phyloP scores from a whole-genome alignment of 2,888 invertebrate genomes.

The Oscheius myriophilus region DNA sequence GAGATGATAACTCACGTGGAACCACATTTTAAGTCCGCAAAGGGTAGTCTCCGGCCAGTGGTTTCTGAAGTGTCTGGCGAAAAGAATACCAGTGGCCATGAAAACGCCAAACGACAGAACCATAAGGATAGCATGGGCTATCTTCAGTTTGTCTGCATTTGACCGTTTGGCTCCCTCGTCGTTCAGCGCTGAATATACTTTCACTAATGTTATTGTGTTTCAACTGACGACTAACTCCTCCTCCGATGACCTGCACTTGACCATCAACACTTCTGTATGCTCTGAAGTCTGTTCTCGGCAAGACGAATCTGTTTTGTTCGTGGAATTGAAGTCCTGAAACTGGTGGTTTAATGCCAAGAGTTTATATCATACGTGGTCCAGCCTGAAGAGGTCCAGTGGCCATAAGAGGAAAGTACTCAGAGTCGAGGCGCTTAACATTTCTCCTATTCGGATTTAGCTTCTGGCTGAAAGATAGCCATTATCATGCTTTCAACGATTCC shows the following conservation, averaged over 20 bases:
- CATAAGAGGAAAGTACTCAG: conserved; percentile 13
- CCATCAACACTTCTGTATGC: conserved; percentile 24
- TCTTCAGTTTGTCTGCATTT: conserved; percentile 30
- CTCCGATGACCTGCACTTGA: conserved; percentile 9
- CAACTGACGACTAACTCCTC: background rate
- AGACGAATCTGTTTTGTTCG: conserved; percentile 24
- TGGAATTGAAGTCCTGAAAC: conserved; percentile 33
- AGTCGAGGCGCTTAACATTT: conserved; percentile 26
- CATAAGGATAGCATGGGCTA: conserved; percentile 49
- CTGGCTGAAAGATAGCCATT: conserved; percentile 28
- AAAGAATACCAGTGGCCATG: conserved; percentile 49
- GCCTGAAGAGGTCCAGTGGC: conserved; percentile 28
- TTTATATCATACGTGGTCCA: background rate
- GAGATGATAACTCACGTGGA: conserved; percentile 37
- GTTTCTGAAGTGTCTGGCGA: conserved; percentile 48
- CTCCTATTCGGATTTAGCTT: conserved; percentile 8
- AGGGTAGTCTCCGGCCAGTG: conserved; percentile 48
- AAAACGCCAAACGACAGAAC: conserved; percentile 42
- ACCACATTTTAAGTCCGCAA: conserved; percentile 51
- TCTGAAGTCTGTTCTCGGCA: conserved; percentile 32
- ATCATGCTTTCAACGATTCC: background rate
- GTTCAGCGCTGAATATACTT: conserved; percentile 12
- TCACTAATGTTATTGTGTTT: background rate
- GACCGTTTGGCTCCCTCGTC: conserved; percentile 8
- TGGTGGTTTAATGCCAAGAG: background rate